These are phyloP conservation scores for Torymus tubicola DNA, from an alignment of 2,888 invertebrate species.

Conservation along the genomic window DNA sequence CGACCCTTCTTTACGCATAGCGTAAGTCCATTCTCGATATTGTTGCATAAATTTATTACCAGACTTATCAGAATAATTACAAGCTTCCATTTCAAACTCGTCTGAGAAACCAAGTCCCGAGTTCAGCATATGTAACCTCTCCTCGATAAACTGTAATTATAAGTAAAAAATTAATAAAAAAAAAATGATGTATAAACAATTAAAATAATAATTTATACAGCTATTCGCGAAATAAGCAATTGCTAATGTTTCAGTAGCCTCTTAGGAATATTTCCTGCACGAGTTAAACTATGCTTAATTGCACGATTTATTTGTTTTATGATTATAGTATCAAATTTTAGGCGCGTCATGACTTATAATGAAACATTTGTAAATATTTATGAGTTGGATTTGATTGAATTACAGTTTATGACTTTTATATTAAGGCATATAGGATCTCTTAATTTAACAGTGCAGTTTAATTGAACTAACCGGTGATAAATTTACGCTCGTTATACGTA, in stretches of 20 bases:
- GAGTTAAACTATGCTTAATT: not conserved
- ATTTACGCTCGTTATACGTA: no score
- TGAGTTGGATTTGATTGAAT: not conserved
- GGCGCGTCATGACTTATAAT: conserved; percentile 19
- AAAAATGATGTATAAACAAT: conserved; percentile 17
- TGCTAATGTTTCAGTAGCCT: not conserved
- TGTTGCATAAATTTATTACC: conserved; percentile 82
- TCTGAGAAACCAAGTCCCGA: conserved; percentile 95
- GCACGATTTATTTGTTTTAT: conserved; percentile 26
- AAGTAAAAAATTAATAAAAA: not conserved
- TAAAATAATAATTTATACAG: not conserved
- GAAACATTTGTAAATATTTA: conserved; percentile 40
- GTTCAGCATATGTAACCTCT: conserved; percentile 93
- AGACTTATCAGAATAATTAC: conserved; percentile 83
- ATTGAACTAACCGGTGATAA: no score
- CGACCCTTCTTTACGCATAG: conserved; percentile 88
- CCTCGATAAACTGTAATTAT: conserved; percentile 90
- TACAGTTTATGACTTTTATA: not conserved
- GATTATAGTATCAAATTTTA: conserved; percentile 41
- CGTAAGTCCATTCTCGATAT: conserved; percentile 88
- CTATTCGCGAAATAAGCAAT: no score
- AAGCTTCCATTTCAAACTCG: conserved; percentile 95
- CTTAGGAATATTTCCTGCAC: not conserved
- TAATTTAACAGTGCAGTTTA: no score
- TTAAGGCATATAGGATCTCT: no score